phyloP scores from a whole-genome alignment of 2,797 vertebrate genomes.

The Cuculus canorus region DNA sequence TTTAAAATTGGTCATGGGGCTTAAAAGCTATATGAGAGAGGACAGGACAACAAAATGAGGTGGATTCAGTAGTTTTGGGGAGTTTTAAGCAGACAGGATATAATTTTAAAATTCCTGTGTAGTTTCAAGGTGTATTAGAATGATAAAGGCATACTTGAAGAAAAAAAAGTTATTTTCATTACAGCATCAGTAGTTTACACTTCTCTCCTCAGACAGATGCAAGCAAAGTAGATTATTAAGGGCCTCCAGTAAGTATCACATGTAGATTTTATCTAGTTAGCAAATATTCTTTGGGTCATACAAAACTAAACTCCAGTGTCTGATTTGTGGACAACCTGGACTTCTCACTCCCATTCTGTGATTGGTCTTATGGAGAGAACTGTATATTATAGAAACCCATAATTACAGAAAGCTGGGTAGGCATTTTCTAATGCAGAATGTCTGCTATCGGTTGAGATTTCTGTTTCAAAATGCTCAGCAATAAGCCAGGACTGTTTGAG shows the following conservation, averaged over 20 bases:
- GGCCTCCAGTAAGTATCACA: not conserved
- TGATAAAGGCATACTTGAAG: not conserved
- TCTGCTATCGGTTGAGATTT: not conserved
- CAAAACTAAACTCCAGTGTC: not conserved
- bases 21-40: not conserved
- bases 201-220: not conserved
- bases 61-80: not conserved
- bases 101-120: not conserved
- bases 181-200: not conserved
- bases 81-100: not conserved
- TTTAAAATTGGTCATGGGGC: not conserved
- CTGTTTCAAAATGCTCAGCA: conserved; percentile 38
- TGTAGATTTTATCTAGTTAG: not conserved
- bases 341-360: not conserved
- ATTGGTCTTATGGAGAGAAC: not conserved
- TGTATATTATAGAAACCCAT: not conserved
- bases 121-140: conserved; percentile 6
- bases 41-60: not conserved
- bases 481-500: conserved; percentile 25
- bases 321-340: not conserved
- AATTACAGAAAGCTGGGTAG: not conserved
- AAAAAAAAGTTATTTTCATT: not conserved
- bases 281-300: not conserved
- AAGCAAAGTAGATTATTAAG: not conserved
- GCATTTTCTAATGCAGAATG: not conserved